Evolutionary conservation across 2,888 invertebrate genomes (phyloP).

Genomic region (Cephonodes hylas): DNA sequence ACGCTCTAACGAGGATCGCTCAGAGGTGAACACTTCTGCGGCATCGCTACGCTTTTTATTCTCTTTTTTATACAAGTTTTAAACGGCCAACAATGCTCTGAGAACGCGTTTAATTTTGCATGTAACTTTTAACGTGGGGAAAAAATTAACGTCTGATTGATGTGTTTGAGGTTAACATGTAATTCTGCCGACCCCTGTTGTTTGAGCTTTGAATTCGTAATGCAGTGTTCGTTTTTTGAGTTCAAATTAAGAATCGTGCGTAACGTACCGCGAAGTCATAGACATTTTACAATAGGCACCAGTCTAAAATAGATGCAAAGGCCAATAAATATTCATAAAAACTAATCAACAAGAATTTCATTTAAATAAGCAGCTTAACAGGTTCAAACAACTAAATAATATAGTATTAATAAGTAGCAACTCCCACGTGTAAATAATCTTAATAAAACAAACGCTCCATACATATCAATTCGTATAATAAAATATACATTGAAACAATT

Average conservation of each 20-base stretch:
- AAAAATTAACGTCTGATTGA: background rate
- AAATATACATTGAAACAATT: constrained; percentile 3
- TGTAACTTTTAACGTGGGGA: background rate
- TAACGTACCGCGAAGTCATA: background rate
- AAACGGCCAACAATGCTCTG: constrained; percentile 1
- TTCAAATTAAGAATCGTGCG: background rate
- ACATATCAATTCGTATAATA: background rate
- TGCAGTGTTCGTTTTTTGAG: background rate
- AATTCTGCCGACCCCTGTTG: background rate
- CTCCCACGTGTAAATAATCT: background rate
- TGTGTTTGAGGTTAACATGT: background rate
- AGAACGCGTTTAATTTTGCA: background rate
- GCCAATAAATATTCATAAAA: background rate
- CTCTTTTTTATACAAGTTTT: background rate
- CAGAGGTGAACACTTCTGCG: background rate
- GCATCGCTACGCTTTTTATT: background rate
- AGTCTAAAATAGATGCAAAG: background rate
- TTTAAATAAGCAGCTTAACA: background rate
- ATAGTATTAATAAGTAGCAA: background rate
- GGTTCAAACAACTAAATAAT: background rate
- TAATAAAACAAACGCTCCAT: background rate
- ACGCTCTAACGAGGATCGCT: background rate
- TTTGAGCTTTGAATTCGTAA: background rate
- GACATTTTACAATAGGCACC: background rate
- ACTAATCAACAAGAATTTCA: background rate